These are phyloP conservation scores for Uria lomvia DNA, from an alignment of 2,113 vertebrate genomes.

Conservation along the genomic window DNA sequence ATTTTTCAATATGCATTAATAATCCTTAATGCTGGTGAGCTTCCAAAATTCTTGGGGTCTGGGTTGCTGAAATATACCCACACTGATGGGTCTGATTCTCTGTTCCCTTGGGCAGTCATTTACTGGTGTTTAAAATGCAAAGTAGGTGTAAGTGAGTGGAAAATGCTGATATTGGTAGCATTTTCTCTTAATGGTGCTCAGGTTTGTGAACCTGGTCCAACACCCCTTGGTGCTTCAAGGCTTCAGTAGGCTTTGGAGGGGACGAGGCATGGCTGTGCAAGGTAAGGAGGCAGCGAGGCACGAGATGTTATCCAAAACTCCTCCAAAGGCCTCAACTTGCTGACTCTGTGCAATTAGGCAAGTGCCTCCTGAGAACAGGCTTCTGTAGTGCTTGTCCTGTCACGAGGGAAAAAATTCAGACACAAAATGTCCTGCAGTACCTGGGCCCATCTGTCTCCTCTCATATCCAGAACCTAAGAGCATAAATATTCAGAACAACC, in stretches of 20 bases:
- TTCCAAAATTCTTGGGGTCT: conserved; percentile 54
- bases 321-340: conserved; percentile 1
- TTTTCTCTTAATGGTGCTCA: conserved; percentile 16
- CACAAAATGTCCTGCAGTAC: neutral
- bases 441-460: neutral
- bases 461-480: neutral
- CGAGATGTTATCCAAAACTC: neutral
- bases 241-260: neutral
- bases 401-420: neutral
- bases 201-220: conserved; percentile 55
- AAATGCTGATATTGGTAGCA: conserved; percentile 50
- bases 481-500: neutral
- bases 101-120: conserved; percentile 45
- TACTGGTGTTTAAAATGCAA: conserved; percentile 50
- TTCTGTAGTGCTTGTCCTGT: neutral
- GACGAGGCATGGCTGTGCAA: neutral
- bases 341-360: neutral
- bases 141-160: neutral
- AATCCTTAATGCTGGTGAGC: neutral
- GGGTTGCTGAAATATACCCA: conserved; percentile 6
- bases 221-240: conserved; percentile 40
- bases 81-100: conserved; percentile 47
- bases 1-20: conserved; percentile 51
- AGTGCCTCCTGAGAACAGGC: neutral
- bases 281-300: neutral